A percentile compares a stretch with the other conserved stretches of the same genome.
phyloP scores from a whole-genome alignment of 2,113 vertebrate species.

The Nerophis ophidion region DNA sequence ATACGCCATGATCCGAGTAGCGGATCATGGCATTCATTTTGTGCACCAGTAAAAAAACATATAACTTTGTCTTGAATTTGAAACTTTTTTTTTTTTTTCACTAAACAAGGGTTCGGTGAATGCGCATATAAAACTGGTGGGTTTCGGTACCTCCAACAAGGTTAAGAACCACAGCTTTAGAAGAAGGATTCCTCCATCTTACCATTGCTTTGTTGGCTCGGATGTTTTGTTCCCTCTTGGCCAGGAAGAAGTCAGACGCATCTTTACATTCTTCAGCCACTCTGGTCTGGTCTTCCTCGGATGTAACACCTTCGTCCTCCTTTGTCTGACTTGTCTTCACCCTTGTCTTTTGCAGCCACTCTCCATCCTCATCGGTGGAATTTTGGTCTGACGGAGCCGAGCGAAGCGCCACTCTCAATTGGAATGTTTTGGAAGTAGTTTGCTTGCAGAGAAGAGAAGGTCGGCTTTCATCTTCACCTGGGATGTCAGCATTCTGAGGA shows the following conservation, averaged over 20 bases:
- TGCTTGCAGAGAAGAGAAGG: slow-evolving; percentile 1
- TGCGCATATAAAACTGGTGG: too few species aligned
- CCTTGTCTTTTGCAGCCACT: neutral
- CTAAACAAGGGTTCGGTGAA: too few species aligned
- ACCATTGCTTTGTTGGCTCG: slow-evolving; percentile 76
- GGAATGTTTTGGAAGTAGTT: slow-evolving; percentile 31
- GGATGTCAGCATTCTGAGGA: slow-evolving; percentile 31
- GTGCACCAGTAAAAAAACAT: too few species aligned
- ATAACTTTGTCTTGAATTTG: too few species aligned
- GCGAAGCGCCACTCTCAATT: slow-evolving; percentile 58
- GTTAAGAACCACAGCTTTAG: too few species aligned
- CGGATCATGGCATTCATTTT: too few species aligned
- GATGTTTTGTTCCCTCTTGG: slow-evolving; percentile 67
- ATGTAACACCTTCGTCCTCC: slow-evolving; percentile 14
- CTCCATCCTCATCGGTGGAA: slow-evolving; percentile 21
- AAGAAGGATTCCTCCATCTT: neutral
- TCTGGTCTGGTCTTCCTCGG: neutral
- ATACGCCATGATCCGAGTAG: too few species aligned
- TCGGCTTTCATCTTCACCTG: slow-evolving; percentile 12
- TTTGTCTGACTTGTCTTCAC: slow-evolving; percentile 15
- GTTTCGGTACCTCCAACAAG: too few species aligned
- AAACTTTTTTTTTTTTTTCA: too few species aligned
- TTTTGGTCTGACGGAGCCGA: neutral
- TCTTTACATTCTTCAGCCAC: slow-evolving; percentile 44
- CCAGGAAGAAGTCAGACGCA: slow-evolving; percentile 43